Conservation (phyloP, 2,113 vertebrate species). For the Sinocyclocheilus grahami region DNA sequence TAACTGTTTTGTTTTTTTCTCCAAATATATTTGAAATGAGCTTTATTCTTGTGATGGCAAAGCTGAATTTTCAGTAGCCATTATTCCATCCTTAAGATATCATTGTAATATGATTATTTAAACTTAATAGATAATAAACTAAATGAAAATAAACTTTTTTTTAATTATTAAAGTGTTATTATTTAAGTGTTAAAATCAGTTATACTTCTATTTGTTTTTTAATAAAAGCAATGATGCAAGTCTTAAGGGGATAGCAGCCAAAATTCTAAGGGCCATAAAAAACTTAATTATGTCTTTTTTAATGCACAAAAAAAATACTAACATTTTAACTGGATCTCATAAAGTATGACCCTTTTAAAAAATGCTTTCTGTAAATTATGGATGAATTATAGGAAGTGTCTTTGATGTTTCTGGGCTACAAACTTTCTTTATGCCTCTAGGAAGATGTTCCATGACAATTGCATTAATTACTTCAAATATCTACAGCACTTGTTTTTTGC, state of each 20-base stretch:
- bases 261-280: background rate
- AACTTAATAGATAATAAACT: too few relatives aligned
- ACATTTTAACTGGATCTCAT: background rate
- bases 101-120: too few relatives aligned
- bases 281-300: background rate
- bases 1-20: too few relatives aligned
- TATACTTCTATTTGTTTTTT: too few relatives aligned
- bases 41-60: too few relatives aligned
- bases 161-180: too few relatives aligned
- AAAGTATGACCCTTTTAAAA: background rate
- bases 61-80: too few relatives aligned
- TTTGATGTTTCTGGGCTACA: constrained; percentile 20
- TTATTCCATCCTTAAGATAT: too few relatives aligned
- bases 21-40: too few relatives aligned
- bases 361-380: background rate
- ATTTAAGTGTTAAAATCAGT: too few relatives aligned
- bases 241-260: background rate
- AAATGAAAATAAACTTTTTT: too few relatives aligned
- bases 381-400: constrained; percentile 10
- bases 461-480: constrained; percentile 32
- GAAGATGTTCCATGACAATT: background rate
- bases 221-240: too few relatives aligned
- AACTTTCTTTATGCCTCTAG: constrained; percentile 11
- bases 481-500: constrained; percentile 11
- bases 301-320: background rate